Evolutionary conservation across 2,113 vertebrate genomes (phyloP), one percentile per base, ranked within the genome.

Genomic region (Colaptes auratus): DNA sequence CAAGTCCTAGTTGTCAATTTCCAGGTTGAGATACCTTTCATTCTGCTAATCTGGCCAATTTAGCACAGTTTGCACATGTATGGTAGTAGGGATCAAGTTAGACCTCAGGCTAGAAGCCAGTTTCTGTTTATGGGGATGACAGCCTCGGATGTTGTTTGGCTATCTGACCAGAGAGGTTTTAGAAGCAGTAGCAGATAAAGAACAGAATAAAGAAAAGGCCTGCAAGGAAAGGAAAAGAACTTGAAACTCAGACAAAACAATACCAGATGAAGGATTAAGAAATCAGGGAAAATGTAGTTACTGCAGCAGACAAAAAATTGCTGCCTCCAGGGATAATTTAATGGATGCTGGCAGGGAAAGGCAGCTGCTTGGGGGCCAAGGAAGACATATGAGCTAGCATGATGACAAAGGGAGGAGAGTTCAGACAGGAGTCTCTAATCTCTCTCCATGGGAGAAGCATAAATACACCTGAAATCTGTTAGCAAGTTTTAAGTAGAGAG

Each of bases 381-480:
- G 64, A 33, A 94, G 75, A 35, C 66, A 25, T 31, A 23, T 2
- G 27, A 95, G 25, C 80, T 35, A 81, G 42, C 27, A 35, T 1
- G 30, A 74, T 56, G 64, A 69, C 50, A 85, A 61, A 75, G 66
- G 59, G 69, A 90, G 71, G 16, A 77, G 72, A 59, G 58, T 15
- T 92, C 83, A 71, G 85, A 21, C 65, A 73, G 0, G 1, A 82
- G 72, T 13, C 93, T 93, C 93, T 93, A 44, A 93, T 95, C 91
- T 93, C 86, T 36, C 83, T 90, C 93, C 94, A 86, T 0, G 6
- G 14, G 5, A 83, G 19, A 72, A 90, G 55, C 6, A 67, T 58
- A 93, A 96, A 95, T 86, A 95, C 89, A 93, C 89, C 94, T 93
- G 81, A 87, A 92, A 61, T 25, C 53, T 75, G 74, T 75, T 80